Base-by-base conservation (phyloP, 2,888 invertebrate genomes). In the Ctena decussata region DNA sequence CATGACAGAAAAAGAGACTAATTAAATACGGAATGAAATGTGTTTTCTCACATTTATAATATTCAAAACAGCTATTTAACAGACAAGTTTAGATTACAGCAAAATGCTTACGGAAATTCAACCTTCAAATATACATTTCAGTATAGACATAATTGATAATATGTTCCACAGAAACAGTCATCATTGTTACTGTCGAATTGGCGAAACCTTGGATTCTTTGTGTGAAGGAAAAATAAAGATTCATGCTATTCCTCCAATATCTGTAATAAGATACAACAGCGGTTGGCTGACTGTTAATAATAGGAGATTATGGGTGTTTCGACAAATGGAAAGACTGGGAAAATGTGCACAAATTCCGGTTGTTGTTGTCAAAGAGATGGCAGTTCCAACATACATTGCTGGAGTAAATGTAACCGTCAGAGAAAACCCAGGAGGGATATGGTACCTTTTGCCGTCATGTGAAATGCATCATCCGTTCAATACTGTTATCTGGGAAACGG, bases 221-320 rank as follows among this genome's bases (percentile, higher is more conserved):
- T 53, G 53, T 53, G 53, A 53, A 53, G 53, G 53, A 53, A 53
- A 53, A 53, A 53, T n/a, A 15, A 53, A 53, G 21, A 53, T 53
- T n/a, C 8, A n/a, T 53, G 53, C 8, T 30, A 60, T 60, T 60
- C 60, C 60, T 5, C 8, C 3, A 60, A 60, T 60, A 11, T 11
- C 60, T 1, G 60, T 60, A 11, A 30, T 24, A 18, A 30, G 27
- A 60, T 6, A 30, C 5, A 18, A 27, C 27, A 11, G 27, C 1
- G 30, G 18, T 2, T 60, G 24, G 60, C 1, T 60, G 5, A 60
- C 60, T 6, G 30, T 5, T 30, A 82, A 82, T 41, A 82, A 82
- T 49, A 72, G 77, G 21, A 76, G 82, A n/a, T 74, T 82, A 0
- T 82, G 82, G 82, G 77, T 82, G 12, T 82, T 76, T 41, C 53